Percentiles rank a stretch among this genome's conserved stretches.
Conservation (phyloP, 2,113 vertebrate genomes). For the Steatornis caripensis region DNA sequence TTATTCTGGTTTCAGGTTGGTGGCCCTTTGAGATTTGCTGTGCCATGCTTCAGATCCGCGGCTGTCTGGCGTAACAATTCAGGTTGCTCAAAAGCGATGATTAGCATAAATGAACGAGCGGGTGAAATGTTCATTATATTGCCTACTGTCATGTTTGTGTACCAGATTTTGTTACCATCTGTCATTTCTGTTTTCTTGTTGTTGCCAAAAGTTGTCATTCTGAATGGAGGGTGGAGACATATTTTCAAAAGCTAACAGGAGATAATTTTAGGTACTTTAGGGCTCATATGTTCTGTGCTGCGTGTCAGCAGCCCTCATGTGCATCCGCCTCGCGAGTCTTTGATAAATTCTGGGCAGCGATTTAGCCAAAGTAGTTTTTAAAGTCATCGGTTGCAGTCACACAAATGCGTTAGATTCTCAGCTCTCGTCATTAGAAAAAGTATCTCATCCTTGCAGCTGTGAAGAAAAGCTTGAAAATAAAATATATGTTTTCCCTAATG, state of each 20-base stretch:
- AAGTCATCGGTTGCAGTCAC: not conserved
- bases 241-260: not conserved
- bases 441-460: not conserved
- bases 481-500: not conserved
- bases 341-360: not conserved
- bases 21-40: not conserved
- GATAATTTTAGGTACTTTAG: slow-evolving; percentile 54
- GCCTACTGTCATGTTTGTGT: slow-evolving; percentile 64
- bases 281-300: not conserved
- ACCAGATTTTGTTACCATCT: slow-evolving; percentile 66
- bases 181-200: slow-evolving; percentile 62
- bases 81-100: slow-evolving; percentile 12
- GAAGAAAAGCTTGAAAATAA: not conserved
- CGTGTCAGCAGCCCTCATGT: not conserved
- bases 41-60: not conserved
- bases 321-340: not conserved
- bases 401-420: not conserved
- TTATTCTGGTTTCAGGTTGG: not conserved
- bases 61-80: slow-evolving; percentile 37
- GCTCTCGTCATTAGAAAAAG: not conserved
- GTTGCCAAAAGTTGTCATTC: slow-evolving; percentile 63
- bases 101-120: slow-evolving; percentile 44
- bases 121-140: slow-evolving; percentile 51
- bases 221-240: slow-evolving; percentile 51
- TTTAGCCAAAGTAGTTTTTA: not conserved